phyloP scores from a whole-genome alignment of 1,140 invertebrate species.

The Apolygus lucorum region DNA sequence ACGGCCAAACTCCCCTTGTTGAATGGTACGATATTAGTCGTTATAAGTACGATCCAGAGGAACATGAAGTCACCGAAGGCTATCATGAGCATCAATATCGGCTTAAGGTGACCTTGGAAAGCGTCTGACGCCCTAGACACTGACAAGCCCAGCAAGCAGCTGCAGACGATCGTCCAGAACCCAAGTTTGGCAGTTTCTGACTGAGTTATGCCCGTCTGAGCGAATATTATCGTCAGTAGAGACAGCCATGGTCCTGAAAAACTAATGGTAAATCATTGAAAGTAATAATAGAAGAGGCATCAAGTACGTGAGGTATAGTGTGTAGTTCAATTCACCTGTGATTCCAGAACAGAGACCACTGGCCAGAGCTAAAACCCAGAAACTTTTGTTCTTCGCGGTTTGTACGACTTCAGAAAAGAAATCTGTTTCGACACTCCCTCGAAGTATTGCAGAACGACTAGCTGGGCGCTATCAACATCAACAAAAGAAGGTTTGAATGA shows the following conservation, averaged over 20 bases:
- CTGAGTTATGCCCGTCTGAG: conserved; percentile 37
- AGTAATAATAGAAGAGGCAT: neutral
- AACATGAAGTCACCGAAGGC: conserved; percentile 38
- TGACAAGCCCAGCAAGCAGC: conserved; percentile 36
- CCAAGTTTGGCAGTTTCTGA: conserved; percentile 38
- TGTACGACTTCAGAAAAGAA: conserved; percentile 21
- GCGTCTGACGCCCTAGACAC: conserved; percentile 38
- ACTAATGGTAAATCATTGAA: neutral
- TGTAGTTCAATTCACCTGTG: neutral
- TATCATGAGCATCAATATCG: conserved; percentile 36
- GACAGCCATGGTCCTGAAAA: conserved; percentile 41
- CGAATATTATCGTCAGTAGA: conserved; percentile 40
- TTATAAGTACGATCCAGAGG: conserved; percentile 38
- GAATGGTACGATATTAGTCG: conserved; percentile 35
- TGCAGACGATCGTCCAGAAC: conserved; percentile 39
- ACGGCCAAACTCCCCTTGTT: conserved; percentile 24
- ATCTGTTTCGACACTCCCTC: conserved; percentile 4
- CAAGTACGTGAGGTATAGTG: conserved; percentile 18
- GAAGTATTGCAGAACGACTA: neutral
- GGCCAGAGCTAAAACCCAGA: neutral
- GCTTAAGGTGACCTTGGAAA: conserved; percentile 38
- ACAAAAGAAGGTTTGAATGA: no score
- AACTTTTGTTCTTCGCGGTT: neutral
- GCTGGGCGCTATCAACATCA: neutral
- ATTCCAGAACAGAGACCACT: neutral